phyloP scores from a whole-genome alignment of 2,113 vertebrate genomes.

The Rhagologus leucostigma region DNA sequence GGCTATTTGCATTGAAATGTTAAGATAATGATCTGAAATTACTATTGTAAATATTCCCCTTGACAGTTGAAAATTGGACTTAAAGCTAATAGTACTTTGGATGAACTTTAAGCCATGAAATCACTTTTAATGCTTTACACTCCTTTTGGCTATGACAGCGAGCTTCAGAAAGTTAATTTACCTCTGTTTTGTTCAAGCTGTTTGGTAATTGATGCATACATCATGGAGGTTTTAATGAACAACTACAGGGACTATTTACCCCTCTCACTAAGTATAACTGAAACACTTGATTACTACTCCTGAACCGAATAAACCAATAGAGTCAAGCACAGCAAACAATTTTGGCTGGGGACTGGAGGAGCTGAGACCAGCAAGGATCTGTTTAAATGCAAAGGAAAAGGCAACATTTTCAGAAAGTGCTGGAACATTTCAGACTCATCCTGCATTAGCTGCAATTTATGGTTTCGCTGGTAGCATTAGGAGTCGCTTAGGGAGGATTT shows the following conservation, averaged over 20 bases:
- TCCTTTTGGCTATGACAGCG: slow-evolving; percentile 73
- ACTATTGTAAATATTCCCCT: slow-evolving; percentile 79
- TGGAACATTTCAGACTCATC: background rate
- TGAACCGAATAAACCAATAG: slow-evolving; percentile 44
- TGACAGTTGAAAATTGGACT: slow-evolving; percentile 80
- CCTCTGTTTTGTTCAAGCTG: slow-evolving; percentile 78
- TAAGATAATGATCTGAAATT: slow-evolving; percentile 81
- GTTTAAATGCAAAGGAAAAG: slow-evolving; percentile 27
- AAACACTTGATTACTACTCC: slow-evolving; percentile 67
- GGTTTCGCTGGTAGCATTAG: background rate
- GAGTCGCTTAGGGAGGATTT: slow-evolving; percentile 37
- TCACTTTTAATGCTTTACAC: slow-evolving; percentile 65
- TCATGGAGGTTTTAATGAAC: slow-evolving; percentile 75
- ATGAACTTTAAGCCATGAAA: slow-evolving; percentile 80
- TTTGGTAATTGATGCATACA: slow-evolving; percentile 78
- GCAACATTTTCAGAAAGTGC: slow-evolving; percentile 38
- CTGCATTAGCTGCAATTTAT: slow-evolving; percentile 59
- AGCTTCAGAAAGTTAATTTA: slow-evolving; percentile 75
- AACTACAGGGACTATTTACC: slow-evolving; percentile 73
- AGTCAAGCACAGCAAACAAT: background rate
- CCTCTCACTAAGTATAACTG: slow-evolving; percentile 69
- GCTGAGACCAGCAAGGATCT: background rate
- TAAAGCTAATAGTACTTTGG: slow-evolving; percentile 75
- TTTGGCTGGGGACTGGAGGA: background rate
- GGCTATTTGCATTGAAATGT: slow-evolving; percentile 82